A percentile compares a stretch with the other conserved stretches of the same genome.
Conservation (phyloP, 2,888 invertebrate species). For the Thymelicus sylvestris region DNA sequence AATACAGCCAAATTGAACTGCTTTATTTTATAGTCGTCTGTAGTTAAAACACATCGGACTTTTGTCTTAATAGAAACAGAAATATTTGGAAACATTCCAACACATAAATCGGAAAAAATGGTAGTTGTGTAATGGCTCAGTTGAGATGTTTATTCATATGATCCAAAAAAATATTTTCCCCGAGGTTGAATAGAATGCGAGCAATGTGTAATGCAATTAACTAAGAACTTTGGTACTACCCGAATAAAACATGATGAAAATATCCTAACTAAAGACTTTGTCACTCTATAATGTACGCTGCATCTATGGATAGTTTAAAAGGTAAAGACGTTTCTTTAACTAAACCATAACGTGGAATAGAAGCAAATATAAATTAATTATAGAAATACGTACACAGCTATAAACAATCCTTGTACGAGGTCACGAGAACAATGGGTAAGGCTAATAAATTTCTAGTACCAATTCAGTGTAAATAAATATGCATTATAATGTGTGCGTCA, state of each 20-base stretch:
- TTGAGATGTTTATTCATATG: conserved; percentile 14
- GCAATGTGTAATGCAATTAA: no score
- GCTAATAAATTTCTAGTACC: conserved; percentile 10
- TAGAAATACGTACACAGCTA: no score
- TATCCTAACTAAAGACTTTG: no score
- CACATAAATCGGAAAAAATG: conserved; percentile 28
- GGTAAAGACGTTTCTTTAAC: no score
- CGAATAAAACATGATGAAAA: no score
- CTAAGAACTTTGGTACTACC: no score
- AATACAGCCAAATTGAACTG: background rate
- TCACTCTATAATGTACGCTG: no score
- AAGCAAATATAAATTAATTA: no score
- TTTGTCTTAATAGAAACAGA: conserved; percentile 18
- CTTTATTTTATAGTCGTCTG: conserved; percentile 4
- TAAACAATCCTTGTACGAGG: conserved; percentile 8
- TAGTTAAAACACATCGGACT: conserved; percentile 5
- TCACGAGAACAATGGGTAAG: conserved; percentile 6
- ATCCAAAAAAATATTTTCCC: conserved; percentile 5
- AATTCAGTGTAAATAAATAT: conserved; percentile 1
- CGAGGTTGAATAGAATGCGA: background rate
- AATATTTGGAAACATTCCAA: conserved; percentile 27
- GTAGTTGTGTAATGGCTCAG: background rate
- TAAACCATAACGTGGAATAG: no score
- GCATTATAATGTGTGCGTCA: background rate
- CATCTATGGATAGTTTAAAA: no score